Base-by-base conservation (phyloP, 2,888 invertebrate genomes). In the Andrena camellia region DNA sequence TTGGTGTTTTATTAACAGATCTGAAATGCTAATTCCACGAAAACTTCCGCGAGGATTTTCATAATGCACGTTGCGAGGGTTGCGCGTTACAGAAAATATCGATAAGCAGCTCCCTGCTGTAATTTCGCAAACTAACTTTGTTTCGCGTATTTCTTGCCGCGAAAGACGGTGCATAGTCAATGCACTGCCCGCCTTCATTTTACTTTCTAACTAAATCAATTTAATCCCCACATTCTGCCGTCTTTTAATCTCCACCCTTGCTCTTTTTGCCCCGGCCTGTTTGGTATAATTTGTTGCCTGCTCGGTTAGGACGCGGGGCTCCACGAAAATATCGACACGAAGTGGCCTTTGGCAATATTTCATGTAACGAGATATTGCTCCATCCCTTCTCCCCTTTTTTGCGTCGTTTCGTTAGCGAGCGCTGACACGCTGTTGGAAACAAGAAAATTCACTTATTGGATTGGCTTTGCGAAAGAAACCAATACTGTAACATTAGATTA, bases 151-250 rank as follows among this genome's bases (percentile, higher is more conserved):
- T 63, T 60, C 59, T 52, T 42, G 42, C 31, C 20, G 31, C 73
- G 26, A 52, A 29, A 29, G 33, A 10, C 13, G 31, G n/a, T 29
- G 54, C 62, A 74, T 78, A 78, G 74, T 62, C 67, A 60, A 68
- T 68, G 31, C 23, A 17, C 6, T 29, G 10, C 31, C 10, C 29
- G 23, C 26, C 54, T 52, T 78, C 78, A 70, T 79, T 78, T 78
- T 59, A 70, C 78, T 78, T 79, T 78, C 23, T 78, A 78, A 79
- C 48, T 54, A 78, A 52, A 69, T 35, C 62, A 26, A 29, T 78
- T 79, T 70, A 63, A 77, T 78, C 42, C 54, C 1, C 31, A 69
- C 48, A 48, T 57, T 57, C 33, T 26, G 50, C 64, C 33, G 17
- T 10, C 10, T 29, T 54, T 63, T 54, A 42, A 62, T 75, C 70